Evolutionary conservation across 2,113 vertebrate genomes (phyloP).

Genomic region (Gracilinanus agilis): DNA sequence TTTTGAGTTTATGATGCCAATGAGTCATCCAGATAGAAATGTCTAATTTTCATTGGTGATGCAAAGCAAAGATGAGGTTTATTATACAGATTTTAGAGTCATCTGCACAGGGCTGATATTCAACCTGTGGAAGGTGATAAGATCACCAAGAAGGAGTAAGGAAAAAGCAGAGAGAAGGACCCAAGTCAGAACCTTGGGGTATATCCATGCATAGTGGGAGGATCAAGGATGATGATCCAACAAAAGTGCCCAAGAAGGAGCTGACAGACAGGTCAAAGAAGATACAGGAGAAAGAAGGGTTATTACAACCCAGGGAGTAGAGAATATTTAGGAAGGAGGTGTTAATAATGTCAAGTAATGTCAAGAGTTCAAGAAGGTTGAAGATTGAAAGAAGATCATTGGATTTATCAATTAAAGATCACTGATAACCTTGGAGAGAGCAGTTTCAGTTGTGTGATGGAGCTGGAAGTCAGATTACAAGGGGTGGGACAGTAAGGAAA

Average conservation of each 20-base stretch:
- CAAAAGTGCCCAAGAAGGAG: not conserved
- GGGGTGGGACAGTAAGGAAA: not conserved
- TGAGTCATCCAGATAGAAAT: too few relatives aligned
- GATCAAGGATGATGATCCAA: not conserved
- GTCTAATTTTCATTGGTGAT: too few relatives aligned
- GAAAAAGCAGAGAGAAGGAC: not conserved
- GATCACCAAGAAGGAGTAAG: not conserved
- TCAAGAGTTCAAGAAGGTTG: not conserved
- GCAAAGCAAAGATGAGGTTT: not conserved
- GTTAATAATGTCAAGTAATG: not conserved
- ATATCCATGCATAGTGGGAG: not conserved
- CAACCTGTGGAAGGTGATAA: not conserved
- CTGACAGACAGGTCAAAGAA: not conserved
- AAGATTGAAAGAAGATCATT: not conserved
- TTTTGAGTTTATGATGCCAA: too few relatives aligned
- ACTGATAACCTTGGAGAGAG: not conserved
- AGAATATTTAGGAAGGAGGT: not conserved
- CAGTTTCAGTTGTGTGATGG: not conserved
- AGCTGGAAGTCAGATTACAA: not conserved
- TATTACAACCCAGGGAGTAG: not conserved
- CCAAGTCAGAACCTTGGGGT: not conserved
- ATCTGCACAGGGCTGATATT: not conserved
- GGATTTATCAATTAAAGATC: not conserved
- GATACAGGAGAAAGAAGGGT: not conserved
- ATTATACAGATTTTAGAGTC: not conserved